Base-by-base conservation (phyloP, 2,113 vertebrate genomes). In the Ploceus nigricollis region DNA sequence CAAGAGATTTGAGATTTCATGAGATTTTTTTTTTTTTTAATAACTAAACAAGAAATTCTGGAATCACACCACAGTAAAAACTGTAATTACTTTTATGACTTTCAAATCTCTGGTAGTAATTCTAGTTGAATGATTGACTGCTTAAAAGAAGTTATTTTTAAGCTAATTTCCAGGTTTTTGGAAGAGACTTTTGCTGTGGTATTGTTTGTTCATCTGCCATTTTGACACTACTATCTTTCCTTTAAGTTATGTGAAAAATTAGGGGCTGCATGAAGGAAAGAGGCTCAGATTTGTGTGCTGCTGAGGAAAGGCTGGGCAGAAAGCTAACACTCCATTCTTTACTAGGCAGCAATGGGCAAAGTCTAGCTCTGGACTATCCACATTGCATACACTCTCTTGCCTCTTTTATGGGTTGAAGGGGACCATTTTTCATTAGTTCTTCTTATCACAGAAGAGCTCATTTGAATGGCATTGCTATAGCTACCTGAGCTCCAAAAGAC, bases 381-480 rank as follows among this genome's bases (percentile, higher is more conserved):
- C 27, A 7, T 31, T 51, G 28, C 44, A 31, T 51, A 25, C 0
- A 0, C 17, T 72, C 6, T 61, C 30, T 61, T 92, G n/a, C 40
- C 28, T 77, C 33, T 13, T 72, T 88, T 86, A 10, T 57, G 40
- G 28, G 31, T 60, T 57, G 78, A 92, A 79, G 57, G 20, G 21
- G 79, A 66, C n/a, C 30, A 79, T 85, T 77, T 87, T 87, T 85
- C 89, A 60, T 92, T 71, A 82, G 40, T 88, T 76, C 40, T 76
- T 0, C 28, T 83, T 3, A 58, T 87, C 66, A 35, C 22, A 65
- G 70, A 82, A 92, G 37, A 82, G 40, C 37, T 92, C 24, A 53
- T 94, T 94, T 89, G 80, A 87, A 71, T 95, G 72, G 69, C 77
- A 87, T 68, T 94, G 72, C 80, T 93, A 25, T 64, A 71, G 27